Conservation (phyloP, 2,797 vertebrate genomes). For the Myiotriccus ornatus region DNA sequence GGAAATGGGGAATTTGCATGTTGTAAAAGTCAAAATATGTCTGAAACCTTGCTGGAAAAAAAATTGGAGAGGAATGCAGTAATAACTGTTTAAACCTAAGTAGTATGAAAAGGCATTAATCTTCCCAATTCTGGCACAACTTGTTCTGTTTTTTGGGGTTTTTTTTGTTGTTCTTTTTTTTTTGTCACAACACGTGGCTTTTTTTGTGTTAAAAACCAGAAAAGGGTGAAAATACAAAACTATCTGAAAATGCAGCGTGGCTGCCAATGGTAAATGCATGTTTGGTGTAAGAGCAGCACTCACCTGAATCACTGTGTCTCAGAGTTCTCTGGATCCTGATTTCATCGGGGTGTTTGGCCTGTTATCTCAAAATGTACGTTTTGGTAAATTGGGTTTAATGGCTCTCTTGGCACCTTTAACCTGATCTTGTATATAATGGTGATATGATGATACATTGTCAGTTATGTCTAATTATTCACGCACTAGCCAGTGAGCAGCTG, state of each 20-base stretch:
- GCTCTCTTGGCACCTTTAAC: background rate
- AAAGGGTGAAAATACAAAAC: background rate
- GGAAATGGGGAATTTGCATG: background rate
- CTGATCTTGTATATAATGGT: background rate
- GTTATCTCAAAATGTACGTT: background rate
- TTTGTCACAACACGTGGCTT: background rate
- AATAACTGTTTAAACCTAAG: background rate
- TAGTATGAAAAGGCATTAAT: conserved; percentile 3
- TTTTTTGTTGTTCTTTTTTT: background rate
- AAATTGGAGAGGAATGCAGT: background rate
- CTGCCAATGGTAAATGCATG: background rate
- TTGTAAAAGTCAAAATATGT: conserved; percentile 24
- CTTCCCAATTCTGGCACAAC: background rate
- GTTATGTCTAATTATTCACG: background rate
- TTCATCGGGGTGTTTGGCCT: background rate
- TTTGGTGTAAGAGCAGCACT: background rate
- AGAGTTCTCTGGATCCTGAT: background rate
- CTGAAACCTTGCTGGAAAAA: conserved; percentile 5
- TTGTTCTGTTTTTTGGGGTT: background rate
- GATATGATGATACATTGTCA: background rate
- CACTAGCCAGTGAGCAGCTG: background rate
- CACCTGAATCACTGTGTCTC: background rate
- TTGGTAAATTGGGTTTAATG: background rate
- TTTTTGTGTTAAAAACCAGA: background rate
- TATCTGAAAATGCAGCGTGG: background rate